Conservation (phyloP, 2,888 invertebrate species). For the Chloroclystis v-ata region DNA sequence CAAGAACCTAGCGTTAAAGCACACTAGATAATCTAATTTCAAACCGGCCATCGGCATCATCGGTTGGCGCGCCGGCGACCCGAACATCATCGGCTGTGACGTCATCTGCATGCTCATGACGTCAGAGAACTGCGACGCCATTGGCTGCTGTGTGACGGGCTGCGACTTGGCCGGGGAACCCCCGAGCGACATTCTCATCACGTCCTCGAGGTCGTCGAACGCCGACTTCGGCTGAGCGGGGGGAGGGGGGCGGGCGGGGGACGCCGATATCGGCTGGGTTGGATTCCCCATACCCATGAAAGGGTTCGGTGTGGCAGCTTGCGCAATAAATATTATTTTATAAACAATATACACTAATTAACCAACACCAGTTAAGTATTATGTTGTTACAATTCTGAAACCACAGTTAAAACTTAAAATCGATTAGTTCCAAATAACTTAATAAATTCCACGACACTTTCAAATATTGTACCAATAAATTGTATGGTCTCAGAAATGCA, state of each 20-base stretch:
- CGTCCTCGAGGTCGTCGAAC: constrained; percentile 83
- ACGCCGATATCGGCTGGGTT: constrained; percentile 62
- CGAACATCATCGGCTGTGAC: constrained; percentile 68
- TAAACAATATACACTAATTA: constrained; percentile 11
- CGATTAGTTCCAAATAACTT: no score
- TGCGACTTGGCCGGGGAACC: constrained; percentile 75
- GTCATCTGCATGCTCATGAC: constrained; percentile 59
- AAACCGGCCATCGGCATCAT: constrained; percentile 75
- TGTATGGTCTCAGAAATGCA: constrained; percentile 14
- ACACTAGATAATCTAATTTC: constrained; percentile 36
- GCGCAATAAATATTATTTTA: constrained; percentile 48
- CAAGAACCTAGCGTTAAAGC: constrained; percentile 36
- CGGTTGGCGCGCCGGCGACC: constrained; percentile 66
- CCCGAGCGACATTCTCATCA: constrained; percentile 82
- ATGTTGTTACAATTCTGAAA: constrained; percentile 8
- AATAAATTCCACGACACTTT: no score
- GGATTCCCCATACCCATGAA: constrained; percentile 81
- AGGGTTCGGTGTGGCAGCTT: constrained; percentile 81
- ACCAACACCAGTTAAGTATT: constrained; percentile 34
- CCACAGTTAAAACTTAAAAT: constrained; percentile 2
- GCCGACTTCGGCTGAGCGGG: constrained; percentile 78
- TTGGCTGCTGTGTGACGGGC: constrained; percentile 60
- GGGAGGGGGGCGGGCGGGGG: constrained; percentile 76
- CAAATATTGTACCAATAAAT: no score
- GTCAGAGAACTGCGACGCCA: constrained; percentile 62